Evolutionary conservation across 2,888 invertebrate genomes (phyloP).

Genomic region (Busseola fusca): DNA sequence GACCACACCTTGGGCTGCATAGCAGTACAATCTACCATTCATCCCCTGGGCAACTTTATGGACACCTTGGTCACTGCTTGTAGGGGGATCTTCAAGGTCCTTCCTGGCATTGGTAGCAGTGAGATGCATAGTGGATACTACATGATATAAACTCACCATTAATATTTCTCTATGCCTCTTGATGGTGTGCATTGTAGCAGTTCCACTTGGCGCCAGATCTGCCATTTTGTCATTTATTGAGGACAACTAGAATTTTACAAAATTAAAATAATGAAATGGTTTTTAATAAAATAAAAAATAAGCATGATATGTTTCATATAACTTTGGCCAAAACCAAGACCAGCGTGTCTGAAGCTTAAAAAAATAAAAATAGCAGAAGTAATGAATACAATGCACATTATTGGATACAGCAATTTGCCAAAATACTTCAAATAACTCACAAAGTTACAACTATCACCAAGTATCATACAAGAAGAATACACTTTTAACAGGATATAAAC

Average conservation of each 20-base stretch:
- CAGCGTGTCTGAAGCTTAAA: no score
- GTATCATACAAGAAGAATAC: background rate
- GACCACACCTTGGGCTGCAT: background rate
- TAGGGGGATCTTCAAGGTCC: background rate
- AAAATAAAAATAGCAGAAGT: background rate
- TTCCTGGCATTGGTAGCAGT: background rate
- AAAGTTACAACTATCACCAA: background rate
- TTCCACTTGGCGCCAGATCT: slow-evolving; percentile 93
- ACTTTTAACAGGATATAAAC: background rate
- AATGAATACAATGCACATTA: background rate
- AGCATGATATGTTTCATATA: no score
- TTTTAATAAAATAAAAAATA: background rate
- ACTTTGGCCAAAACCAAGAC: no score
- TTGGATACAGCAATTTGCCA: background rate
- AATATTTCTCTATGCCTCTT: slow-evolving; percentile 98
- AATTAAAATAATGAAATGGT: background rate
- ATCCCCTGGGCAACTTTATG: no score
- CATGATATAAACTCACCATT: slow-evolving; percentile 80
- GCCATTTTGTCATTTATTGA: slow-evolving; percentile 95
- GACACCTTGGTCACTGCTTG: background rate
- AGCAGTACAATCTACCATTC: background rate
- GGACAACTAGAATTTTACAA: slow-evolving; percentile 88
- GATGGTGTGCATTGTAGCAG: slow-evolving; percentile 97
- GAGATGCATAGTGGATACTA: background rate
- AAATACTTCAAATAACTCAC: background rate